Evolutionary conservation across 1,140 invertebrate species (phyloP).

Genomic region (Neodiprion virginianus): DNA sequence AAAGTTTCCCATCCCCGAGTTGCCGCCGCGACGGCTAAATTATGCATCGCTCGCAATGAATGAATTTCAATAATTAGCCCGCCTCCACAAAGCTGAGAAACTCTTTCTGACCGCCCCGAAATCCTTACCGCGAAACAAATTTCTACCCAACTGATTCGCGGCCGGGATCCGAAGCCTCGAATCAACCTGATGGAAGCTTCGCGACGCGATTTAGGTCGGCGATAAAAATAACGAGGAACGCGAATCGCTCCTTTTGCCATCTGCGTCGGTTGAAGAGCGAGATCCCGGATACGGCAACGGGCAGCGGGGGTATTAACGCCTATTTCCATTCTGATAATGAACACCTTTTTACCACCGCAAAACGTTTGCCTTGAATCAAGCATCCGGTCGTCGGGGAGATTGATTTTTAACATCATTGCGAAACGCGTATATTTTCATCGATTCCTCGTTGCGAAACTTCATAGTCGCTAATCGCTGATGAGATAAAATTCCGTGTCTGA

Average conservation of each 20-base stretch:
- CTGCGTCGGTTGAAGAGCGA: not conserved
- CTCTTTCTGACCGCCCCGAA: no score
- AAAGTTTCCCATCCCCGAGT: not conserved
- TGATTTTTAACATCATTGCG: no score
- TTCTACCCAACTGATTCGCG: no score
- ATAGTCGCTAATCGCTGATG: no score
- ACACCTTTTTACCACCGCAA: not conserved
- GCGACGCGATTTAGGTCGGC: not conserved
- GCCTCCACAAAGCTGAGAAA: not conserved
- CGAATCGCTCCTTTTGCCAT: not conserved
- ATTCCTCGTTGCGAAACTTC: no score
- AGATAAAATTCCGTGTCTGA: no score
- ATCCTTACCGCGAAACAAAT: no score
- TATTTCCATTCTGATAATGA: not conserved
- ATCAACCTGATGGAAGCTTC: not conserved
- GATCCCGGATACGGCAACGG: not conserved
- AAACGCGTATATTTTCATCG: no score
- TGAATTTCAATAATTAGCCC: not conserved
- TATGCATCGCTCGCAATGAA: not conserved
- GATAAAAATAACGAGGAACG: slow-evolving; percentile 2
- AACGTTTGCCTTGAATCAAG: no score
- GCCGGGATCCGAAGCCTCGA: no score
- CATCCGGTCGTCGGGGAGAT: no score
- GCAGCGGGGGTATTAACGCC: not conserved
- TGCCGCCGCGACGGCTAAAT: not conserved